A percentile compares a stretch with the other conserved stretches of the same genome.
Conservation (phyloP, 2,113 vertebrate genomes). For the Dicentrarchus labrax region DNA sequence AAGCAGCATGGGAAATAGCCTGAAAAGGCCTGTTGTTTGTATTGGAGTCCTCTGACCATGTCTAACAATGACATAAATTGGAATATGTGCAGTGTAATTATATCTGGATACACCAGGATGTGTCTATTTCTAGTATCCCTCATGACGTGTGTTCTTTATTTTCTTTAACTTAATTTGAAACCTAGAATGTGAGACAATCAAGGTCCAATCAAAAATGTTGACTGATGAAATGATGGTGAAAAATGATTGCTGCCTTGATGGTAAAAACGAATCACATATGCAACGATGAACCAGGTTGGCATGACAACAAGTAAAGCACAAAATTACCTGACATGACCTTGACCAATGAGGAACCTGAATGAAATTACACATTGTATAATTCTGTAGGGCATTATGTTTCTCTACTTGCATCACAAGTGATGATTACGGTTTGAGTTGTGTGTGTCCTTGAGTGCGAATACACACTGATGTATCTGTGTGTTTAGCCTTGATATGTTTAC, state of each 20-base stretch:
- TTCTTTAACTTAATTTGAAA: neutral
- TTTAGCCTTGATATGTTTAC: neutral
- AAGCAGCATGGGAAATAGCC: neutral
- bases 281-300: constrained; percentile 6
- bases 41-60: neutral
- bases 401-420: neutral
- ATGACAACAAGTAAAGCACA: constrained; percentile 24
- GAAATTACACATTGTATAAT: neutral
- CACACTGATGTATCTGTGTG: neutral
- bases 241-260: neutral
- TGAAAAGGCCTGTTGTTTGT: neutral
- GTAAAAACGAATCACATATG: neutral
- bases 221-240: neutral
- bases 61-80: neutral
- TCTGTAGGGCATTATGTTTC: neutral
- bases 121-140: neutral
- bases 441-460: neutral
- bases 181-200: neutral
- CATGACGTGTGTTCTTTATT: neutral
- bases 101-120: neutral
- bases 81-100: neutral
- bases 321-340: neutral
- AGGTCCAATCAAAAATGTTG: neutral
- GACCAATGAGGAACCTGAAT: neutral
- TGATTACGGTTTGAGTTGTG: neutral